phyloP scores from a whole-genome alignment of 2,888 invertebrate species.

The Rhabditoides inermis region DNA sequence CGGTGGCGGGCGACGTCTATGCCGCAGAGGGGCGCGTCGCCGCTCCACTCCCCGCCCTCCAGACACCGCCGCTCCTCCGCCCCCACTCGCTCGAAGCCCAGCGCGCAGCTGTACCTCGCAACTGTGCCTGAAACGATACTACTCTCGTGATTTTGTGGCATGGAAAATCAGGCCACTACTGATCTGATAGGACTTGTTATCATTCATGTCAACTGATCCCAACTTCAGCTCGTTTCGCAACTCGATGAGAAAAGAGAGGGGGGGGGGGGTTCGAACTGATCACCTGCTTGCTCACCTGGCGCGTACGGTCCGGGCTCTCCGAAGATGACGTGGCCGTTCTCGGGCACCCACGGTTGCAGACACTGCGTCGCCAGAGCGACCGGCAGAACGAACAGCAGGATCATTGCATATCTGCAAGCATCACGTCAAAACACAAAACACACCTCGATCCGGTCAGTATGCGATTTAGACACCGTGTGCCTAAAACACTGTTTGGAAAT shows the following conservation, averaged over 20 bases:
- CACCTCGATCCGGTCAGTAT: too few relatives aligned
- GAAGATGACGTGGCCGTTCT: slow-evolving; percentile 67
- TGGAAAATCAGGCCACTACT: slow-evolving; percentile 51
- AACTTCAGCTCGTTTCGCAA: neutral
- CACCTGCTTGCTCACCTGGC: slow-evolving; percentile 62
- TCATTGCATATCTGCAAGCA: too few relatives aligned
- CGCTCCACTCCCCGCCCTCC: slow-evolving; percentile 31
- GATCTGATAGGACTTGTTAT: neutral
- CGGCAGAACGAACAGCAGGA: too few relatives aligned
- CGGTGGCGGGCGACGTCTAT: slow-evolving; percentile 38
- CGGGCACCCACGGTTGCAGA: slow-evolving; percentile 51
- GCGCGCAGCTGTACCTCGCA: slow-evolving; percentile 69
- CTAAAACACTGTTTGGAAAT: too few relatives aligned
- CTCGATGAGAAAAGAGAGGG: neutral
- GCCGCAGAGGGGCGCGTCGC: slow-evolving; percentile 34
- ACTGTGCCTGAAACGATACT: slow-evolving; percentile 55
- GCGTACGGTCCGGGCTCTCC: slow-evolving; percentile 53
- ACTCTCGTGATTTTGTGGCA: too few relatives aligned
- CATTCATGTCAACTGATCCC: neutral
- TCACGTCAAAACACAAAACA: too few relatives aligned
- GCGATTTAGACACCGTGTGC: too few relatives aligned
- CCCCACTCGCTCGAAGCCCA: slow-evolving; percentile 79
- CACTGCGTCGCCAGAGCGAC: slow-evolving; percentile 19
- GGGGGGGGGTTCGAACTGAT: neutral
- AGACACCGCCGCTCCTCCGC: slow-evolving; percentile 66